Evolutionary conservation across 2,888 invertebrate species (phyloP).

Genomic region (Xestoiulus laeticollis): DNA sequence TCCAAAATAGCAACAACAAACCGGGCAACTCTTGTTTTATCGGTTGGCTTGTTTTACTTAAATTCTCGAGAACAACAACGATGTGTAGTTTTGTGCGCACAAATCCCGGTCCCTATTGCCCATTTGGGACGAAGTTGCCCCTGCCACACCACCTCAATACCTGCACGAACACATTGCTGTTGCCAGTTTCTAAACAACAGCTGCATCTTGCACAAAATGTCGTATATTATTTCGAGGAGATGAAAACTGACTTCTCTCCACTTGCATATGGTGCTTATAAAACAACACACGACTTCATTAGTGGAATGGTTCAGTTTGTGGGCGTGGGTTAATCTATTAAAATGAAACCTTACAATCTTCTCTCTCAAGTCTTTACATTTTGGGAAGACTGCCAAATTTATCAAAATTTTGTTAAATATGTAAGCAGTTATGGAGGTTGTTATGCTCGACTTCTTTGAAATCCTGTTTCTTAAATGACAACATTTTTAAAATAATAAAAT

Average conservation of each 20-base stretch:
- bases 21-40: neutral
- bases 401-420: neutral
- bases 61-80: neutral
- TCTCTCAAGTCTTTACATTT: neutral
- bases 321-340: neutral
- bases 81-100: neutral
- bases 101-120: neutral
- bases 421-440: too few relatives aligned
- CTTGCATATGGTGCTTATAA: neutral
- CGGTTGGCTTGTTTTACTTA: neutral
- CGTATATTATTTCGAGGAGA: neutral
- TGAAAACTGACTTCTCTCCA: neutral
- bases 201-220: neutral
- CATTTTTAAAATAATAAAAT: too few relatives aligned
- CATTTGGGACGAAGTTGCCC: neutral
- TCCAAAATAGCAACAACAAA: constrained; percentile 36
- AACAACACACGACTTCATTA: neutral
- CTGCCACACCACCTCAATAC: neutral
- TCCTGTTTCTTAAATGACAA: too few relatives aligned
- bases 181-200: constrained; percentile 10
- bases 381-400: neutral
- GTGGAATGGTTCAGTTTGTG: neutral
- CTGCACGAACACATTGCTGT: neutral
- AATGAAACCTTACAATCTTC: neutral
- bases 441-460: too few relatives aligned